These are phyloP conservation scores for Scaptomyza tumidula DNA, from an alignment of 2,888 invertebrate genomes.

Conservation along the genomic window DNA sequence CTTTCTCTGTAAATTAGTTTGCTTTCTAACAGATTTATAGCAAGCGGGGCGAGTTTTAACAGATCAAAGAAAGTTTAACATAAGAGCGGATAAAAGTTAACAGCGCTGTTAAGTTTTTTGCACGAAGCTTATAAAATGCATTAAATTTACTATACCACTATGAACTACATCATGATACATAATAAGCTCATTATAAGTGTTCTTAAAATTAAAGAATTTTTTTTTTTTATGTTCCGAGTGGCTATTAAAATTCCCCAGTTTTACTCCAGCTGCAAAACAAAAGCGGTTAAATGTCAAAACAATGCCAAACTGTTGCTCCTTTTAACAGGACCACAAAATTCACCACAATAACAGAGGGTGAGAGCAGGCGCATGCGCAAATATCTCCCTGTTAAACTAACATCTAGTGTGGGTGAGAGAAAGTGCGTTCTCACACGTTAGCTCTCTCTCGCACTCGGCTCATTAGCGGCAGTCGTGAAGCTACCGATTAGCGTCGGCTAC, in stretches of 20 bases:
- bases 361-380: conserved; percentile 61
- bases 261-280: neutral
- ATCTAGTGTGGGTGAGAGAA: conserved; percentile 34
- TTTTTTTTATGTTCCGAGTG: neutral
- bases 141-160: neutral
- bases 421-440: conserved; percentile 4
- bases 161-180: too few relatives aligned
- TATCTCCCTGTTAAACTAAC: conserved; percentile 20
- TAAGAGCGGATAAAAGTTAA: conserved; percentile 57
- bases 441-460: conserved; percentile 23
- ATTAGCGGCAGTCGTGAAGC: conserved; percentile 49
- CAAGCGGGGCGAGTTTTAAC: conserved; percentile 47
- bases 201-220: neutral
- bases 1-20: neutral
- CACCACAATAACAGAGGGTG: conserved; percentile 45
- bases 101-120: neutral
- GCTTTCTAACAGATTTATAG: conserved; percentile 58
- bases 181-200: too few relatives aligned
- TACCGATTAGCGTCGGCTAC: conserved; percentile 45
- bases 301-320: conserved; percentile 69
- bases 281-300: conserved; percentile 12
- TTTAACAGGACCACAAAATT: conserved; percentile 22
- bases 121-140: neutral
- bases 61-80: conserved; percentile 7
- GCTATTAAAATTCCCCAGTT: neutral